phyloP scores from a whole-genome alignment of 2,797 vertebrate species.

The Silurus aristotelis region DNA sequence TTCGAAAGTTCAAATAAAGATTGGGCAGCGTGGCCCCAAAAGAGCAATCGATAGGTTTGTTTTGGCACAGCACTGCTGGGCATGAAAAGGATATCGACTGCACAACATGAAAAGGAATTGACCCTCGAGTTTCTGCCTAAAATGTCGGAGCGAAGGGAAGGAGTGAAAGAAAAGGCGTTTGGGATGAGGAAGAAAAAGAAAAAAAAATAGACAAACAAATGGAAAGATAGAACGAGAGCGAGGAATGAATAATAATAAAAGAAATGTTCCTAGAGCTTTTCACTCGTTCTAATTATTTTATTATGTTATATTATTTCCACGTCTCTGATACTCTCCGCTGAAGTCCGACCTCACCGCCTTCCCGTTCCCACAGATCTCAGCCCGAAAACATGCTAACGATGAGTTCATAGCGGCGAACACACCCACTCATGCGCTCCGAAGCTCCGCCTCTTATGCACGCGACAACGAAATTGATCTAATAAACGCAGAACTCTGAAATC shows the following conservation, averaged over 20 bases:
- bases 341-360: constrained; percentile 19
- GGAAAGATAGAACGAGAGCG: constrained; percentile 31
- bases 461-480: no score
- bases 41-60: constrained; percentile 55
- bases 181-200: constrained; percentile 12
- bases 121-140: constrained; percentile 39
- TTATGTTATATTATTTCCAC: constrained; percentile 30
- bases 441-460: neutral
- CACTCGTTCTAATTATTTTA: constrained; percentile 16
- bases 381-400: constrained; percentile 12
- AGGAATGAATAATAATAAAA: constrained; percentile 5
- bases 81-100: constrained; percentile 55
- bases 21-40: constrained; percentile 38
- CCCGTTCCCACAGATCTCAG: neutral
- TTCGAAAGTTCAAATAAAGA: constrained; percentile 50
- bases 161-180: constrained; percentile 14
- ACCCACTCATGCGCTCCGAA: neutral
- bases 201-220: neutral
- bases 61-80: constrained; percentile 53
- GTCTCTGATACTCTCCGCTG: neutral
- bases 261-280: neutral
- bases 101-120: constrained; percentile 59
- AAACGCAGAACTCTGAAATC: neutral
- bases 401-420: neutral
- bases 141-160: constrained; percentile 27